These are phyloP conservation scores for Apis florea DNA, from an alignment of 1,140 invertebrate genomes.

Conservation along the genomic window DNA sequence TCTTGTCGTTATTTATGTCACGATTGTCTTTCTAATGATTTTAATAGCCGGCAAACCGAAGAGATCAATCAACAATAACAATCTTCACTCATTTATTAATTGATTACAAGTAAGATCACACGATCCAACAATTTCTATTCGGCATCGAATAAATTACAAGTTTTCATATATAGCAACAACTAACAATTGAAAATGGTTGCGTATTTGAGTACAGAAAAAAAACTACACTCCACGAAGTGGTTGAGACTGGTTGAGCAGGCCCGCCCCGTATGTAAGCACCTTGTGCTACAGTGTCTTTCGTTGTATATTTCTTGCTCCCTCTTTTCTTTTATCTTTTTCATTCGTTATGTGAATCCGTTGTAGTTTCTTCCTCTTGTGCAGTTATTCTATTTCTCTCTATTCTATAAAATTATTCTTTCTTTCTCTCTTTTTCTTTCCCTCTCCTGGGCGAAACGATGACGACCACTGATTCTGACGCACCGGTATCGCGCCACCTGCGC, in stretches of 20 bases:
- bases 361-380: conserved; percentile 55
- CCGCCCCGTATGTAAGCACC: conserved; percentile 57
- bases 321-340: conserved; percentile 37
- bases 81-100: conserved; percentile 17
- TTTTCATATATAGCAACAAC: conserved; percentile 26
- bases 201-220: conserved; percentile 33
- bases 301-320: conserved; percentile 47
- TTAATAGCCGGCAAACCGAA: conserved; percentile 36
- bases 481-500: conserved; percentile 78
- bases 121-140: conserved; percentile 20
- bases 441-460: conserved; percentile 66
- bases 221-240: conserved; percentile 51
- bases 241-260: conserved; percentile 55
- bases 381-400: conserved; percentile 39
- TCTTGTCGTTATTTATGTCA: not conserved
- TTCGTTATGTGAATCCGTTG: conserved; percentile 14
- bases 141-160: conserved; percentile 24
- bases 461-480: conserved; percentile 75
- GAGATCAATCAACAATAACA: conserved; percentile 56
- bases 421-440: conserved; percentile 48
- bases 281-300: conserved; percentile 17
- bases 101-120: conserved; percentile 33
- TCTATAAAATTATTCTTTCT: not conserved
- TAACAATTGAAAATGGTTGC: conserved; percentile 32
- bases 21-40: conserved; percentile 27